These are phyloP conservation scores for Tipula vernalis DNA, from an alignment of 2,888 invertebrate genomes.

Conservation along the genomic window DNA sequence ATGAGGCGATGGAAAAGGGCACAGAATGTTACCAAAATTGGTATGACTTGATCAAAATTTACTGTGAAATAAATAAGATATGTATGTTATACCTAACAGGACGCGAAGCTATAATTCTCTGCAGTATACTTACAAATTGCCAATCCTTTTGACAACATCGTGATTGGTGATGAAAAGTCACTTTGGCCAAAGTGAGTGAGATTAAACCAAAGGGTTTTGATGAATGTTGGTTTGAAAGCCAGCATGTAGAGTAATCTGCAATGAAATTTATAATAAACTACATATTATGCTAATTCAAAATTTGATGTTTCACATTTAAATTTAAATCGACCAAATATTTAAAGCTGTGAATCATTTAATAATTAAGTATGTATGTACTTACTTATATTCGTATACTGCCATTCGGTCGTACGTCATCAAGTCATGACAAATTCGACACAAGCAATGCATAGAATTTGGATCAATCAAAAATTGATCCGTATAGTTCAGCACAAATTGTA, in stretches of 20 bases:
- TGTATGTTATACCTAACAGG: neutral
- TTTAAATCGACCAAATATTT: no score
- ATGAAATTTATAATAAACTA: constrained; percentile 9
- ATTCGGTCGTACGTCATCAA: constrained; percentile 67
- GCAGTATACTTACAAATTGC: constrained; percentile 28
- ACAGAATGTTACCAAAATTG: constrained; percentile 72
- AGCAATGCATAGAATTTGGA: constrained; percentile 45
- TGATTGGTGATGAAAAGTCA: constrained; percentile 33
- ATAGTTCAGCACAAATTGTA: constrained; percentile 37
- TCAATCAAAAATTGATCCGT: constrained; percentile 32
- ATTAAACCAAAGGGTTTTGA: constrained; percentile 61
- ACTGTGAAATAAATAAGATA: constrained; percentile 9
- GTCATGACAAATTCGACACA: constrained; percentile 73
- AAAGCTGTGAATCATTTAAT: no score
- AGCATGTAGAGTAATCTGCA: constrained; percentile 60
- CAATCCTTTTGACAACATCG: constrained; percentile 33
- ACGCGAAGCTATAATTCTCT: neutral
- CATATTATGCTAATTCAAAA: neutral
- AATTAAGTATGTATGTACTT: constrained; percentile 12
- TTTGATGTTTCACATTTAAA: no score
- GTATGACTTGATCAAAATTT: constrained; percentile 55
- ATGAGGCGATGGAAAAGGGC: constrained; percentile 67
- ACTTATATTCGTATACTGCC: constrained; percentile 78
- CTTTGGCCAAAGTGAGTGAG: constrained; percentile 30
- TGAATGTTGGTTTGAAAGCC: constrained; percentile 65